Evolutionary conservation across 2,113 vertebrate species (phyloP).

Genomic region (Syngnathoides biaculeatus): DNA sequence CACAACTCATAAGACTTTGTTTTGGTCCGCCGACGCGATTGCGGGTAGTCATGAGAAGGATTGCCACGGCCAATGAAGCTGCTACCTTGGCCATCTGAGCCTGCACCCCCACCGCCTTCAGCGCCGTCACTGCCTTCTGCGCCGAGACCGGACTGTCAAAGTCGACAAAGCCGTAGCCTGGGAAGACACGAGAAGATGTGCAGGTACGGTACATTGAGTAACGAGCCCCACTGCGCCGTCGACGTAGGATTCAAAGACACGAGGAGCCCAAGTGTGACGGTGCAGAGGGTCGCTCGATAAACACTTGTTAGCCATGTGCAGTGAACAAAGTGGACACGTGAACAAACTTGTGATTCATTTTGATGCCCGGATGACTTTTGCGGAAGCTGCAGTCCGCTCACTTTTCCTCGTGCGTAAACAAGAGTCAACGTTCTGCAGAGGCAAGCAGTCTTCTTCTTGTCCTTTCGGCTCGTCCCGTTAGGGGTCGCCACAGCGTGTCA

Average conservation of each 20-base stretch:
- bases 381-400: not conserved
- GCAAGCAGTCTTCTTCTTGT: too few species aligned
- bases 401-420: too few species aligned
- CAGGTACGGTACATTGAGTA: not conserved
- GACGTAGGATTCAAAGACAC: not conserved
- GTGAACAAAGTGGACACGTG: not conserved
- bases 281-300: not conserved
- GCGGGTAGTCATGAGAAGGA: not conserved
- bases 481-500: too few species aligned
- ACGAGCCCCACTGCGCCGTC: not conserved
- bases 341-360: not conserved
- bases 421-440: not conserved
- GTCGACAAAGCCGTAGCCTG: constrained; percentile 92
- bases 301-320: not conserved
- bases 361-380: not conserved
- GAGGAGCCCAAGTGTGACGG: not conserved
- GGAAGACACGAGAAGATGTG: constrained; percentile 27
- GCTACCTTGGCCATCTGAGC: constrained; percentile 95
- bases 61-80: constrained; percentile 3
- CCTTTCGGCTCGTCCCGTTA: too few species aligned
- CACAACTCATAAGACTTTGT: not conserved
- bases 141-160: constrained; percentile 87
- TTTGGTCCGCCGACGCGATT: not conserved
- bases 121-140: constrained; percentile 85
- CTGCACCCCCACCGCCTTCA: constrained; percentile 88